Conservation (phyloP, 2,113 vertebrate genomes). For the Emydura subglobosa region DNA sequence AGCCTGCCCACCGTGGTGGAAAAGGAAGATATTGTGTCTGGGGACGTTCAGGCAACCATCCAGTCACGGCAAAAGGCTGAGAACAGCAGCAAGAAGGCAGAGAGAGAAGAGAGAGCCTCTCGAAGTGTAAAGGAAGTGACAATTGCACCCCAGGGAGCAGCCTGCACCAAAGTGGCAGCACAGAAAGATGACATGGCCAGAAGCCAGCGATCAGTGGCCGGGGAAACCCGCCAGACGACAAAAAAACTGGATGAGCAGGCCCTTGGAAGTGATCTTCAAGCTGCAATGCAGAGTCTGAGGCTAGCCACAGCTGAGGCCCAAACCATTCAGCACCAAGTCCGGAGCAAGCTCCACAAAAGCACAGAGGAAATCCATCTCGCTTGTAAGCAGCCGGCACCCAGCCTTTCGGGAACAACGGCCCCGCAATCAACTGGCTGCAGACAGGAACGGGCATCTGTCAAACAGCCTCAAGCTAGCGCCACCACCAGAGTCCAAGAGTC, state of each 20-base stretch:
- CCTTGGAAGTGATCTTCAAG: constrained; percentile 77
- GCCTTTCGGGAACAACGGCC: constrained; percentile 4
- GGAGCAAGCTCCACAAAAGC: constrained; percentile 73
- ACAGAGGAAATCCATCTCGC: constrained; percentile 47
- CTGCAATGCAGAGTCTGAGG: constrained; percentile 81
- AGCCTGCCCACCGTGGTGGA: constrained; percentile 49
- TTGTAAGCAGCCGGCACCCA: constrained; percentile 41
- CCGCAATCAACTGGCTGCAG: constrained; percentile 1
- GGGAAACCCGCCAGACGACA: neutral
- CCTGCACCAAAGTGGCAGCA: neutral
- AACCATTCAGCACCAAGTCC: constrained; percentile 80
- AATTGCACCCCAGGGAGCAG: neutral
- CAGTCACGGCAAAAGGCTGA: constrained; percentile 83
- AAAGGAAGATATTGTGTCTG: constrained; percentile 81
- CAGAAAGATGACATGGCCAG: constrained; percentile 30
- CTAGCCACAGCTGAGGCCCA: constrained; percentile 84
- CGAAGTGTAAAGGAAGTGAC: constrained; percentile 76
- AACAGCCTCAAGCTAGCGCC: constrained; percentile 42
- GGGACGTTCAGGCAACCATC: constrained; percentile 81
- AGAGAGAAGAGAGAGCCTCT: constrained; percentile 70
- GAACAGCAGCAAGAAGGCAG: constrained; percentile 78
- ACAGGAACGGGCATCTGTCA: constrained; percentile 40
- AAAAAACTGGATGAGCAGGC: constrained; percentile 28
- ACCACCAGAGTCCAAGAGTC: constrained; percentile 62
- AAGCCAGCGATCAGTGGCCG: neutral